Evolutionary conservation across 1,140 invertebrate genomes (phyloP).

Genomic region (Tetranychus cinnabarinus): DNA sequence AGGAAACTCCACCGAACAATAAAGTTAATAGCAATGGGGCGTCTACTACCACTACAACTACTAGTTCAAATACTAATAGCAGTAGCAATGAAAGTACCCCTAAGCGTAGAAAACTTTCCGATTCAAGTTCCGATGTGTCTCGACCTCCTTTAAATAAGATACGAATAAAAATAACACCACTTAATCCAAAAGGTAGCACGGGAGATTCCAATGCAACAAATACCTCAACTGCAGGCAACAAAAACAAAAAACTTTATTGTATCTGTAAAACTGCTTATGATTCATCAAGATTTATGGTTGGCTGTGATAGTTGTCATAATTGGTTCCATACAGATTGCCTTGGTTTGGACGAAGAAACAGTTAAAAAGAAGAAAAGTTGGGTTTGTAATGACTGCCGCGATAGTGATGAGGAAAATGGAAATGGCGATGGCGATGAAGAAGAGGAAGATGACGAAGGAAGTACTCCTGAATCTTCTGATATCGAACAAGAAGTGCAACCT

Average conservation of each 20-base stretch:
- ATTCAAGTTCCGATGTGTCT: neutral
- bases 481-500: too few species aligned
- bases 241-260: conserved; percentile 53
- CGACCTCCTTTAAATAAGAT: neutral
- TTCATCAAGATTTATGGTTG: conserved; percentile 84
- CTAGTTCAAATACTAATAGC: neutral
- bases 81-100: neutral
- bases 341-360: conserved; percentile 73
- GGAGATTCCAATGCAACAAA: neutral
- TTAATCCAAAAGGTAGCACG: neutral
- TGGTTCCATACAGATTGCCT: conserved; percentile 97
- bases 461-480: conserved; percentile 1
- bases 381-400: conserved; percentile 53
- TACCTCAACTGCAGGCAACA: neutral
- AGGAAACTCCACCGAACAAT: conserved; percentile 13
- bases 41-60: neutral
- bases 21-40: neutral
- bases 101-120: neutral
- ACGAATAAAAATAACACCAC: neutral
- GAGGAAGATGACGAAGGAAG: neutral
- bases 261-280: conserved; percentile 84
- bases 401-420: conserved; percentile 1
- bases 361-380: conserved; percentile 59
- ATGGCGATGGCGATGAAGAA: neutral
- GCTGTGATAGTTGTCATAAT: conserved; percentile 86